Conservation (phyloP, 2,888 invertebrate genomes). For the Lithophane socia region DNA sequence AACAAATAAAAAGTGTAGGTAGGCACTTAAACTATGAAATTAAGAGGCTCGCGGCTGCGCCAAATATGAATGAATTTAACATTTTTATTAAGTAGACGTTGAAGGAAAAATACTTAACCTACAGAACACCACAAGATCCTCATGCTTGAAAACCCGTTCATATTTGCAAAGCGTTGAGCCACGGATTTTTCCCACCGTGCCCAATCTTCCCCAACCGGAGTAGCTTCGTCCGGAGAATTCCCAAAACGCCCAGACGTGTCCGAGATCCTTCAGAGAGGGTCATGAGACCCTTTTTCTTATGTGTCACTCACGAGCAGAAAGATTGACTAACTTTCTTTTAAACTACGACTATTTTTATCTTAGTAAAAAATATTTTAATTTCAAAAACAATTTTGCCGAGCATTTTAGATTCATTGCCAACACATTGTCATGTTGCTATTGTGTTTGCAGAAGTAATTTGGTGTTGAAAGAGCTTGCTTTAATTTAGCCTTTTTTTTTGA, state of each 20-base stretch:
- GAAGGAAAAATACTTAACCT: background rate
- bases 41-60: no score
- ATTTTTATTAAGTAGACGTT: background rate
- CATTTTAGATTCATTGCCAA: no score
- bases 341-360: no score
- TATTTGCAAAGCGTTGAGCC: conserved; percentile 62
- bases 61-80: background rate
- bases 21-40: no score
- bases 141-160: conserved; percentile 38
- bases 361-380: no score
- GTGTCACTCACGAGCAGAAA: conserved; percentile 68
- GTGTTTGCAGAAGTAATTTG: no score
- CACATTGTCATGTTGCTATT: no score
- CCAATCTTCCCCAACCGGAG: conserved; percentile 74
- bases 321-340: conserved; percentile 24
- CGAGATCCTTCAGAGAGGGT: conserved; percentile 74
- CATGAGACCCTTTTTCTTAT: conserved; percentile 72
- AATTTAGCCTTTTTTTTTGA: no score
- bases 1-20: no score
- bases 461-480: no score
- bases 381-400: no score
- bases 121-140: conserved; percentile 5
- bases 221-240: conserved; percentile 78
- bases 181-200: conserved; percentile 72
- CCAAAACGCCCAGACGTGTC: conserved; percentile 79